Percentiles rank a stretch among this genome's conserved stretches.
Evolutionary conservation across 2,797 vertebrate species (phyloP).

Genomic region (Urophycis tenuis): DNA sequence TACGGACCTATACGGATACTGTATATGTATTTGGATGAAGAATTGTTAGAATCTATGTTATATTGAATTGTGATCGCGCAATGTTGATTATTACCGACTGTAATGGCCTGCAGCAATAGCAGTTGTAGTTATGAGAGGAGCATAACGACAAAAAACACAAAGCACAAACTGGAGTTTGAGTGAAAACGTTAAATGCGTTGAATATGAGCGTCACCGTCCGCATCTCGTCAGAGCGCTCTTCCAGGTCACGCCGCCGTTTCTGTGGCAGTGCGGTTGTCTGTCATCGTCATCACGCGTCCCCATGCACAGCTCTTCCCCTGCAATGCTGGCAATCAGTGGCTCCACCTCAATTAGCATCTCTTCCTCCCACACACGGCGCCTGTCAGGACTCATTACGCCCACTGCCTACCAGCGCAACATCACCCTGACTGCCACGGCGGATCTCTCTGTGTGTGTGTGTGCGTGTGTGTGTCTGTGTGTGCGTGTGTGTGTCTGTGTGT

Average conservation of each 20-base stretch:
- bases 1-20: too few relatives aligned
- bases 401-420: conserved; percentile 7
- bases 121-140: background rate
- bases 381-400: conserved; percentile 21
- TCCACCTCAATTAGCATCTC: conserved; percentile 20
- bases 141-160: background rate
- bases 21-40: too few relatives aligned
- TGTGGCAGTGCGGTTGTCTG: background rate
- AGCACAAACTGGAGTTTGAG: background rate
- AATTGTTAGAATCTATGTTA: too few relatives aligned
- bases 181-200: background rate
- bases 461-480: background rate
- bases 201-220: background rate
- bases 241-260: background rate
- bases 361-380: conserved; percentile 20
- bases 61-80: background rate
- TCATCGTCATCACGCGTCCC: background rate
- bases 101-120: background rate
- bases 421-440: background rate
- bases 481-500: background rate
- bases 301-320: background rate
- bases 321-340: conserved; percentile 13
- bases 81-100: background rate
- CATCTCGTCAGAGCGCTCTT: background rate
- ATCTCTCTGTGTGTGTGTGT: background rate